Base-by-base conservation (phyloP, 2,113 vertebrate genomes). In the Misgurnus mizolepis region DNA sequence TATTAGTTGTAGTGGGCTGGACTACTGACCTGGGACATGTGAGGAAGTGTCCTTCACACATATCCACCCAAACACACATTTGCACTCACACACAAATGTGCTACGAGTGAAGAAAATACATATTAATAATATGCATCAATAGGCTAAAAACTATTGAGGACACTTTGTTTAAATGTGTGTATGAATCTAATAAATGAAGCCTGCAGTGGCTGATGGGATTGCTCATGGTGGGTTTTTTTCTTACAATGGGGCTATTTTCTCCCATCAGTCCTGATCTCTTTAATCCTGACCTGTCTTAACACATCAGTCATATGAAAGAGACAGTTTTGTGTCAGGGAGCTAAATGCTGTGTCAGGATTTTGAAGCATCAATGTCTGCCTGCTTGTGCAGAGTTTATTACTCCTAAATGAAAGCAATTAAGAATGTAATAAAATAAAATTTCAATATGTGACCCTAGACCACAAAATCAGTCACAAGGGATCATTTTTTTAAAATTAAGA, bases 101-200 rank as follows among this genome's bases (percentile, higher is more conserved):
- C 9, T 9, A 15, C 22, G 40, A 27, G 50, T 67, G 39, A 80
- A 61, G 60, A 67, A 60, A 71, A 49, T 73, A 43, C 60, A 81
- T 76, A 83, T 86, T 79, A 85, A 83, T 50, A 5, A 50, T 41
- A 8, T 47, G 65, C 64, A 74, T 77, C 79, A 77, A 9, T 18
- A 40, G 64, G 72, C 58, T 75, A 53, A 64, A 66, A 40, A 65
- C 61, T 64, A 69, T 75, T 47, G 3, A 79, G 73, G n/a, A 55
- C 70, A 61, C 11, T n/a, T 1, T 4, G 56, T 67, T 65, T 78
- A 67, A 76, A 67, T 67, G 50, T 62, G 71, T n/a, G 50, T 62
- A n/a, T 55, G 55, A 7, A 9, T 61, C 53, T 81, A 53, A 81
- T 69, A 55, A 81, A 68, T 22, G 58, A 69, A 69, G 66, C 72